phyloP scores from a whole-genome alignment of 2,797 vertebrate genomes.

The Paedocypris micromegethes region DNA sequence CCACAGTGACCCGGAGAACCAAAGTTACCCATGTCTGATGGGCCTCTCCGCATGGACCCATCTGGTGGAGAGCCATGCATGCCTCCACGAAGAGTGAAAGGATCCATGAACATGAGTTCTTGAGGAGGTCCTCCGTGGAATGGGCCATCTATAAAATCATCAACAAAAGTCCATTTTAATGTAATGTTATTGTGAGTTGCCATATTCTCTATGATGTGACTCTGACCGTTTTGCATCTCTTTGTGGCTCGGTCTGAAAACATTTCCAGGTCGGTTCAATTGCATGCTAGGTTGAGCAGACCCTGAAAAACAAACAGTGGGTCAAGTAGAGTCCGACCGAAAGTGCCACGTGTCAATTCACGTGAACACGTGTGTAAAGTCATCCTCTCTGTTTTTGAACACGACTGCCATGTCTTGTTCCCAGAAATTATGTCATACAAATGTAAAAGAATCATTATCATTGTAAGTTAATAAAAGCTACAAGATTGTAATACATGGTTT shows the following conservation, averaged over 20 bases:
- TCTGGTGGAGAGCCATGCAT: neutral
- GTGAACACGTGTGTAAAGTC: no score
- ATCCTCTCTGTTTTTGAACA: no score
- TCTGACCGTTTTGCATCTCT: slow-evolving; percentile 55
- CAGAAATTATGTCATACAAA: no score
- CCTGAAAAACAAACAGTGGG: slow-evolving; percentile 43
- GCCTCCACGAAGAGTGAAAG: slow-evolving; percentile 31
- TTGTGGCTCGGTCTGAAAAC: slow-evolving; percentile 45
- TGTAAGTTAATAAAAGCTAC: no score
- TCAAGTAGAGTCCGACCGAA: neutral
- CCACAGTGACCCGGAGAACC: slow-evolving; percentile 27
- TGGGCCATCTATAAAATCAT: slow-evolving; percentile 3
- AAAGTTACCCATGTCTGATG: slow-evolving; percentile 50
- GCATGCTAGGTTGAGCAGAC: slow-evolving; percentile 56
- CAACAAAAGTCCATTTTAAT: no score
- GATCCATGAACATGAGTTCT: slow-evolving; percentile 51
- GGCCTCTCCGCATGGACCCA: slow-evolving; percentile 46
- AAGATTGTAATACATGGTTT: no score
- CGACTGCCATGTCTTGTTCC: no score
- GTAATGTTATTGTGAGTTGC: no score
- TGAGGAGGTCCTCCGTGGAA: slow-evolving; percentile 53
- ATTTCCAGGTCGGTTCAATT: slow-evolving; percentile 36
- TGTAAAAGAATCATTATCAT: no score
- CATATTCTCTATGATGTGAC: no score
- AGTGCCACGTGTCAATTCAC: no score